Conservation (phyloP, 2,113 vertebrate genomes). For the Odontophorus gujanensis region DNA sequence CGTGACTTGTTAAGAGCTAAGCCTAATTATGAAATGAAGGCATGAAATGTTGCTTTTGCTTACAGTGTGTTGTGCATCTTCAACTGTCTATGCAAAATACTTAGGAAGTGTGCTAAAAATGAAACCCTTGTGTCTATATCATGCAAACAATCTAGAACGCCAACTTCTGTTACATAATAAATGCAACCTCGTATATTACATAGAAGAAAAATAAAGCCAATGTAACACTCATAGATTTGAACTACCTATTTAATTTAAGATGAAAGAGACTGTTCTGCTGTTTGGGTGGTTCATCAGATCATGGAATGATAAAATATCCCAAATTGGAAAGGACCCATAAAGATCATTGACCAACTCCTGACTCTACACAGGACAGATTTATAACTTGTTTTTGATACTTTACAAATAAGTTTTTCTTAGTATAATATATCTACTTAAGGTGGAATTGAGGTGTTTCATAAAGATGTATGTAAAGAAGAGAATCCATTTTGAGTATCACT, state of each 20-base stretch:
- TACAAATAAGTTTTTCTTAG: neutral
- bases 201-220: slow-evolving; percentile 1
- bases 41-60: slow-evolving; percentile 61
- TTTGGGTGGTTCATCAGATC: neutral
- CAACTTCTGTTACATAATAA: slow-evolving; percentile 57
- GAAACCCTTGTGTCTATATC: slow-evolving; percentile 54
- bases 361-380: neutral
- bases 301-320: no score
- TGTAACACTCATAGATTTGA: neutral
- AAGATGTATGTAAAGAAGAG: neutral
- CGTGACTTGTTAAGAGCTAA: slow-evolving; percentile 62
- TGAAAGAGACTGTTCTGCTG: neutral
- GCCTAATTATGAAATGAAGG: slow-evolving; percentile 57
- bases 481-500: neutral
- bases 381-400: neutral
- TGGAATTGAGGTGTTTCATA: neutral
- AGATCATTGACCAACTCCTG: no score
- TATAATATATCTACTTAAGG: neutral
- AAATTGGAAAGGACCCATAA: no score
- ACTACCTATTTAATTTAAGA: neutral
- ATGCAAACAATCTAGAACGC: slow-evolving; percentile 61
- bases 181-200: neutral
- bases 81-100: slow-evolving; percentile 61
- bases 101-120: slow-evolving; percentile 43
- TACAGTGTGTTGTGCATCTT: slow-evolving; percentile 36